These are phyloP conservation scores for Hypocryptadius cinnamomeus DNA, from an alignment of 2,113 vertebrate species.

Conservation along the genomic window DNA sequence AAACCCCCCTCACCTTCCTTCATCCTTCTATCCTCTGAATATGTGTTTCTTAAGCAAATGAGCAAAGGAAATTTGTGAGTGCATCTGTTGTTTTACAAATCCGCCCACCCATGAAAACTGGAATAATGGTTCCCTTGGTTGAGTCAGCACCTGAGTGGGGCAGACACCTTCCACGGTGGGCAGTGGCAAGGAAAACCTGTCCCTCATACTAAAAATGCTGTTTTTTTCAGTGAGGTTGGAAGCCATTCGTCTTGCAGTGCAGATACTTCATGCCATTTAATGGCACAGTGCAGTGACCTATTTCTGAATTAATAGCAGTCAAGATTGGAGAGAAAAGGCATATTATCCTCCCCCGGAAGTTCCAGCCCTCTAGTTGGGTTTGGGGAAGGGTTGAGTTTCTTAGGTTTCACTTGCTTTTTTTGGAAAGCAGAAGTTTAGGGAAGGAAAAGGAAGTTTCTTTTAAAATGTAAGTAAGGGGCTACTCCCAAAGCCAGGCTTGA, in stretches of 20 bases:
- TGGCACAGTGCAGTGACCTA: neutral
- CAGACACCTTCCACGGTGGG: neutral
- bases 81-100: rapidly evolving
- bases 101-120: neutral
- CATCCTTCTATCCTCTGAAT: neutral
- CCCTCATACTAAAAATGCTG: neutral
- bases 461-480: neutral
- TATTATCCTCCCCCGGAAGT: neutral
- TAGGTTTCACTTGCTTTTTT: neutral
- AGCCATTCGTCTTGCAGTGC: neutral
- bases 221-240: neutral
- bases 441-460: neutral
- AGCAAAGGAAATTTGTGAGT: neutral
- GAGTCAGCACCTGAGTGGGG: neutral
- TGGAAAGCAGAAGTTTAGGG: neutral
- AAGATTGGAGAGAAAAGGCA: neutral
- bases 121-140: neutral
- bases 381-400: neutral
- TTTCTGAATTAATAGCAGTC: neutral
- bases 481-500: neutral
- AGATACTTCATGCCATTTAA: neutral
- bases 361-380: neutral
- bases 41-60: neutral
- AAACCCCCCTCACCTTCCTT: too few species aligned
- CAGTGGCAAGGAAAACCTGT: neutral